A percentile compares a stretch with the other conserved stretches of the same genome.
Evolutionary conservation across 2,113 vertebrate species (phyloP).

Genomic region (Brachyhypopomus gauderio): DNA sequence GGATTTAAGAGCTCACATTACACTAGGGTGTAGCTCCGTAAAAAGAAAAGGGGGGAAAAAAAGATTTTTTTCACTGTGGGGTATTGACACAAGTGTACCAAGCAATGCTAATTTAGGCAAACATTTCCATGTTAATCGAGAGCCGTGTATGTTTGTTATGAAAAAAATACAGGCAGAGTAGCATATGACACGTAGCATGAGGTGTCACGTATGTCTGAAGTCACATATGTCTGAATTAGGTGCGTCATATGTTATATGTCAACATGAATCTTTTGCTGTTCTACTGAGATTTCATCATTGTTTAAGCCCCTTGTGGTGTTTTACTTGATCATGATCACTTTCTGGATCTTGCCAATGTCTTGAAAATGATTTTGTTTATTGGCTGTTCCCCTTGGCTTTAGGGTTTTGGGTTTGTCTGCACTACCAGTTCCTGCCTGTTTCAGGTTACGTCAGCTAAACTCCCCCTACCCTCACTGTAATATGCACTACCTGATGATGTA

Average conservation of each 20-base stretch:
- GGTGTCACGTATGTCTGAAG: background rate
- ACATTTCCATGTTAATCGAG: slow-evolving; percentile 48
- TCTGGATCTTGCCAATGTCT: background rate
- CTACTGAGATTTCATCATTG: slow-evolving; percentile 5
- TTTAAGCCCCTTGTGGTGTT: background rate
- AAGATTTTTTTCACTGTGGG: slow-evolving; percentile 64
- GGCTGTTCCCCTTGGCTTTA: slow-evolving; percentile 16
- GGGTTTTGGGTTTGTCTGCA: background rate
- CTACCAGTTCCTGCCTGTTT: slow-evolving; percentile 23
- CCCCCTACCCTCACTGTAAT: slow-evolving; percentile 3
- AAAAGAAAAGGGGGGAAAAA: background rate
- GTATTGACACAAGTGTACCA: slow-evolving; percentile 70
- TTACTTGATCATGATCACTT: background rate
- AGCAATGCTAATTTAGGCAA: slow-evolving; percentile 66
- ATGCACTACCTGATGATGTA: slow-evolving; percentile 65
- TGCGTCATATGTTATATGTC: background rate
- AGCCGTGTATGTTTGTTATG: slow-evolving; percentile 39
- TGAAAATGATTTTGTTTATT: slow-evolving; percentile 3
- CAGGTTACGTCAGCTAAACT: slow-evolving; percentile 36
- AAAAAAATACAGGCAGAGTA: background rate
- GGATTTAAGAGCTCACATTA: slow-evolving; percentile 40
- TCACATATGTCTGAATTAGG: background rate
- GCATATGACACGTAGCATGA: background rate
- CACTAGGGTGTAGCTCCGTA: slow-evolving; percentile 51
- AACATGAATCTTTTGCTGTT: slow-evolving; percentile 10